Conservation (phyloP, 2,113 vertebrate species). For the Ardeotis arabs region DNA sequence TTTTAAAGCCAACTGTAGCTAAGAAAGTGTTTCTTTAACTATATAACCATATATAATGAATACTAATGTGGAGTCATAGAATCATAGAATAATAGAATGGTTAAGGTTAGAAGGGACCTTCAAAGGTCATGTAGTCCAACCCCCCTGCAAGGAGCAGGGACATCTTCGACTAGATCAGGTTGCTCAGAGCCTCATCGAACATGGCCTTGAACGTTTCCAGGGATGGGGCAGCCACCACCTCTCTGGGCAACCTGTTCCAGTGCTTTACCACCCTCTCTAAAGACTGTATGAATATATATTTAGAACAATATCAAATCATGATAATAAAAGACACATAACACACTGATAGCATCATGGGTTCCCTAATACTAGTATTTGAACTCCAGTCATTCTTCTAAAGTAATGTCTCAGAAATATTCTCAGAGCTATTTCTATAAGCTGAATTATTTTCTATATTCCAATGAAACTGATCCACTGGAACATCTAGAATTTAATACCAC, state of each 20-base stretch:
- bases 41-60: neutral
- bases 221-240: too few relatives aligned
- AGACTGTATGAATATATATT: neutral
- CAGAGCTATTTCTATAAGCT: neutral
- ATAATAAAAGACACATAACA: neutral
- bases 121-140: too few relatives aligned
- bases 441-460: conserved; percentile 37
- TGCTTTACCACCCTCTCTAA: neutral
- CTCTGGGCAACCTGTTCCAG: too few relatives aligned
- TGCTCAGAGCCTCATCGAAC: too few relatives aligned
- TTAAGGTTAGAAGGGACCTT: too few relatives aligned
- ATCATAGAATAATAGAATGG: too few relatives aligned
- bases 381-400: neutral
- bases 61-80: neutral
- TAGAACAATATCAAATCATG: neutral
- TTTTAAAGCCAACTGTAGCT: neutral
- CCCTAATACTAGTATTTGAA: neutral
- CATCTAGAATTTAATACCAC: conserved; percentile 12
- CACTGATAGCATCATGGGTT: neutral
- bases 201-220: too few relatives aligned
- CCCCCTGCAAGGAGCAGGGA: too few relatives aligned
- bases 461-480: conserved; percentile 37
- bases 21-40: neutral
- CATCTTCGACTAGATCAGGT: too few relatives aligned
- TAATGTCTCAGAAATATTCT: neutral